Conservation (phyloP, 92 coral and sea anemone genomes). For the Epizoanthus stellaris region DNA sequence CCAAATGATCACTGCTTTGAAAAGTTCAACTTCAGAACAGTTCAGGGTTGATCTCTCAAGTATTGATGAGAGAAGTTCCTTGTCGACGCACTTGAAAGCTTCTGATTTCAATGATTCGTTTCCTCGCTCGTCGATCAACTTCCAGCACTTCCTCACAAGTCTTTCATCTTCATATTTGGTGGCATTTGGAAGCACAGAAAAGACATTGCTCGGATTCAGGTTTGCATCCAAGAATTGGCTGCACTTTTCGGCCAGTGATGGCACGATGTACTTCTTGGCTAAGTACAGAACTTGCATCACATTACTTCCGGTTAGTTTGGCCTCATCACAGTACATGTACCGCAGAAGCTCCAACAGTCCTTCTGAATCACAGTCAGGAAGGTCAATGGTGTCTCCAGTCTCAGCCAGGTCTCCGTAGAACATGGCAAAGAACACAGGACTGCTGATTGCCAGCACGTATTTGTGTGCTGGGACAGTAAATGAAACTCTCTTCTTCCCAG, state of each 20-base stretch:
- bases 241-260: slow-evolving; percentile 53
- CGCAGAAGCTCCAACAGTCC: slow-evolving; percentile 66
- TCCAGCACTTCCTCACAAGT: slow-evolving; percentile 58
- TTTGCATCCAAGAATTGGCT: slow-evolving; percentile 48
- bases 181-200: slow-evolving; percentile 47
- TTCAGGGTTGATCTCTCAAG: slow-evolving; percentile 48
- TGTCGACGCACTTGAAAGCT: slow-evolving; percentile 35
- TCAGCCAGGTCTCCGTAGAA: slow-evolving; percentile 71
- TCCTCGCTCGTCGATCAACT: slow-evolving; percentile 52
- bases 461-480: slow-evolving; percentile 70
- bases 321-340: slow-evolving; percentile 64
- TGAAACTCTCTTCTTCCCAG: slow-evolving; percentile 9
- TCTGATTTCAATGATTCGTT: slow-evolving; percentile 47
- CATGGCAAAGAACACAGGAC: slow-evolving; percentile 73
- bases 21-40: slow-evolving; percentile 53
- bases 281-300: slow-evolving; percentile 61
- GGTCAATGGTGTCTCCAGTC: slow-evolving; percentile 49
- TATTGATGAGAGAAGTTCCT: slow-evolving; percentile 37
- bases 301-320: slow-evolving; percentile 45
- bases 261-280: slow-evolving; percentile 69
- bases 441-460: slow-evolving; percentile 65
- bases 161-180: slow-evolving; percentile 40
- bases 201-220: slow-evolving; percentile 57
- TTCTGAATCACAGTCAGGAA: slow-evolving; percentile 67
- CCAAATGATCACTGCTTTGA: slow-evolving; percentile 62